Evolutionary conservation across 2,888 invertebrate species (phyloP).

Genomic region (Hetaerina titia): DNA sequence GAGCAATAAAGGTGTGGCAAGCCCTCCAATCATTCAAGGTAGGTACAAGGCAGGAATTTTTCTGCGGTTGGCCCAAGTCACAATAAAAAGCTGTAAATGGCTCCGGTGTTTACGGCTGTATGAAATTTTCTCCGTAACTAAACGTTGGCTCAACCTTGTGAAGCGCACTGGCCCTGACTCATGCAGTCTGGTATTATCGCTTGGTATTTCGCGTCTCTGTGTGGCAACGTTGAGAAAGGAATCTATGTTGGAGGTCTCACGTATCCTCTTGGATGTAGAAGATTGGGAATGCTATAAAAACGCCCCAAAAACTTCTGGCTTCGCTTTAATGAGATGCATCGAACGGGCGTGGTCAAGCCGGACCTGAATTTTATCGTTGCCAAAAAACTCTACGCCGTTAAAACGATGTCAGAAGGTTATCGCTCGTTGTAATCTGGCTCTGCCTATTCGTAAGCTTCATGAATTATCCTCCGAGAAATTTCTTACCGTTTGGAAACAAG

Average conservation of each 20-base stretch:
- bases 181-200: not conserved
- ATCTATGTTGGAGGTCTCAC: not conserved
- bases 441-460: not conserved
- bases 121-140: not conserved
- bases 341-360: not conserved
- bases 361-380: not conserved
- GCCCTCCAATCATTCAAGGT: not conserved
- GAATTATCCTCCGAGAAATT: not conserved
- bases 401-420: not conserved
- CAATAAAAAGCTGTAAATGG: not conserved
- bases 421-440: not conserved
- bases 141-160: not conserved
- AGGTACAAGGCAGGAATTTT: not conserved
- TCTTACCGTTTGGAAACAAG: not conserved
- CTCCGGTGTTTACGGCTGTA: not conserved
- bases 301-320: conserved; percentile 2
- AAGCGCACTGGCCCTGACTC: not conserved
- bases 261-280: not conserved
- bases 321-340: not conserved
- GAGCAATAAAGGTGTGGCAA: not conserved
- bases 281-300: not conserved
- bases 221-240: not conserved
- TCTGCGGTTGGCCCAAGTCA: not conserved
- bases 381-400: not conserved
- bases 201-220: not conserved